Evolutionary conservation across 2,797 vertebrate genomes (phyloP).

Genomic region (Pseudochirops corinnae): DNA sequence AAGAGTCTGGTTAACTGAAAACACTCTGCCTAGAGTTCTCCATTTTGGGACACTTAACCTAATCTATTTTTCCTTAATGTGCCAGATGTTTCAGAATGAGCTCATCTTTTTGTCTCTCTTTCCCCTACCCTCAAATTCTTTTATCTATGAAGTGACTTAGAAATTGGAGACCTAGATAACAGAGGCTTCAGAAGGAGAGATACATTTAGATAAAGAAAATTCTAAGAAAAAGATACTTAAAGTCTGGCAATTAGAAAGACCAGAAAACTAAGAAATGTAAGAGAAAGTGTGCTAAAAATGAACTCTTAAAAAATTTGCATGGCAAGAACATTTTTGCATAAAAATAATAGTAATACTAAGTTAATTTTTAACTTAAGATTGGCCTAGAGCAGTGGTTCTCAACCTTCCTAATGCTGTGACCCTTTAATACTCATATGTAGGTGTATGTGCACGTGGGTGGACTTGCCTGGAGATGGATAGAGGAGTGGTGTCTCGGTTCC

Average conservation of each 20-base stretch:
- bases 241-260: neutral
- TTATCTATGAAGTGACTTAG: neutral
- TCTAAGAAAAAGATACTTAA: neutral
- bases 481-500: too few relatives aligned
- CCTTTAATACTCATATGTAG: too few relatives aligned
- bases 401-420: too few relatives aligned
- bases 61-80: neutral
- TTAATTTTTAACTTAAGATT: neutral
- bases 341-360: neutral
- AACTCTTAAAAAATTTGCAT: neutral
- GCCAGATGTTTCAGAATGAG: rapidly evolving
- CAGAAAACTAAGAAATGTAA: neutral
- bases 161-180: neutral
- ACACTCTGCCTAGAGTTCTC: neutral
- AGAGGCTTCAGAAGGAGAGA: neutral
- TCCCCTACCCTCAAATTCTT: neutral
- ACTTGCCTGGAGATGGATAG: too few relatives aligned
- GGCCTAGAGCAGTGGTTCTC: neutral
- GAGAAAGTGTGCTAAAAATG: neutral
- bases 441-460: too few relatives aligned
- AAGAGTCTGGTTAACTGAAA: too few relatives aligned
- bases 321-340: neutral
- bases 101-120: neutral
- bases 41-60: neutral
- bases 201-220: neutral